Base-by-base conservation (phyloP, 2,888 invertebrate genomes). In the Nemurella pictetii region DNA sequence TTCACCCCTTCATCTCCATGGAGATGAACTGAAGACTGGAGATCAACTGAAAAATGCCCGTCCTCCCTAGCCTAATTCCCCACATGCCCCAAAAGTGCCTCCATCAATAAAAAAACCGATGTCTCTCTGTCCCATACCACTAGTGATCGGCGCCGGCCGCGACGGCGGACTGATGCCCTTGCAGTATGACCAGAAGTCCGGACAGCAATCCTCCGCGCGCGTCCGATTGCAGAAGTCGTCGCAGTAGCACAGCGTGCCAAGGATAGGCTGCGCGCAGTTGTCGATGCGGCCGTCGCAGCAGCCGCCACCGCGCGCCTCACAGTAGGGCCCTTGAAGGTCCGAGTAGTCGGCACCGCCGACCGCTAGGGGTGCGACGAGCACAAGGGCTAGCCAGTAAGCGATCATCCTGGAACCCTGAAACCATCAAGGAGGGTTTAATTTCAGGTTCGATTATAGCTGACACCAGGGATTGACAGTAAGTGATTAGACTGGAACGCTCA, bases 211-310 rank as follows among this genome's bases (percentile, higher is more conserved):
- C 87, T 94, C 94, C 72, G 93, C 92, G 12, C 91, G 90, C 0
- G 93, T 93, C 36, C 95, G 91, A 89, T 96, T 95, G 91, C 98
- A 98, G 91, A 98, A 98, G 87, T 95, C 93, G 90, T 99, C 99
- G 90, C 99, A 99, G 90, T 99, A 99, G 90, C 99, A 99, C 20
- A 95, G 90, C 0, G 97, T 97, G 86, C 94, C 97, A 85, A 95
- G 90, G 88, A 98, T 97, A 29, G 94, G 95, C 84, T 95, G 93
- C 0, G 96, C 93, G 89, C 98, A 98, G 26, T 93, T 92, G 90
- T 98, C 98, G 87, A 94, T 91, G 80, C 98, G 92, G 81, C 94
- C 93, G 0, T 88, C 88, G 89, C 98, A 98, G 90, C 98, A 98
- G 0, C 89, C 89, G n/a, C 83, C n/a, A 12, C 81, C 7, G 4